Percentiles rank a stretch among this genome's conserved stretches.
phyloP scores from a whole-genome alignment of 2,888 invertebrate species.

The Eulithis testata region DNA sequence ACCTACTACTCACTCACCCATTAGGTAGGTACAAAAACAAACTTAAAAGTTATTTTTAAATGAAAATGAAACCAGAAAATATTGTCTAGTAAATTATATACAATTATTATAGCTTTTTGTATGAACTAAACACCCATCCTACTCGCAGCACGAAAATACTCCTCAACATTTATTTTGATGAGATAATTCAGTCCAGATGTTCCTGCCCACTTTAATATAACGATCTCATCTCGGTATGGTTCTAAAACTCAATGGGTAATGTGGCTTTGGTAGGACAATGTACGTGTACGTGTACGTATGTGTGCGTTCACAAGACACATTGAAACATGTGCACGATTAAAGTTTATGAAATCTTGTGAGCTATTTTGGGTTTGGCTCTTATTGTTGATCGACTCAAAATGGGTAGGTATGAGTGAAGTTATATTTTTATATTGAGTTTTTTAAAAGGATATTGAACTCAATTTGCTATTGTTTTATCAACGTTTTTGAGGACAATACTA shows the following conservation, averaged over 20 bases:
- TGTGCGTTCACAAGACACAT: neutral
- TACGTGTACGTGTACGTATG: neutral
- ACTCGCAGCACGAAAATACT: slow-evolving; percentile 20
- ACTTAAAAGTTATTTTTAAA: too few relatives aligned
- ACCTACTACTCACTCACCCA: too few relatives aligned
- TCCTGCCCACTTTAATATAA: slow-evolving; percentile 18
- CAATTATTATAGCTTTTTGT: neutral
- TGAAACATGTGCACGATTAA: slow-evolving; percentile 14
- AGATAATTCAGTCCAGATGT: slow-evolving; percentile 30
- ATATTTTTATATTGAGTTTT: neutral
- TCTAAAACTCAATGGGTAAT: slow-evolving; percentile 11
- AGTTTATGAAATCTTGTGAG: slow-evolving; percentile 13
- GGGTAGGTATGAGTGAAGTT: neutral
- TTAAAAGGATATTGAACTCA: neutral
- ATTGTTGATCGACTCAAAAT: slow-evolving; percentile 5
- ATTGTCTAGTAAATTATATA: too few relatives aligned
- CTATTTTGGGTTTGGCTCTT: slow-evolving; percentile 23
- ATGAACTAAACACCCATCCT: neutral
- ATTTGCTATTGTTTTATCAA: neutral
- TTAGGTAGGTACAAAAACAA: too few relatives aligned
- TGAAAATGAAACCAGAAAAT: too few relatives aligned
- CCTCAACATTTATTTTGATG: slow-evolving; percentile 20
- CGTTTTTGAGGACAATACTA: too few relatives aligned
- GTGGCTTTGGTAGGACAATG: neutral
- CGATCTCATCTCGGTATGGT: slow-evolving; percentile 12